Evolutionary conservation across 1,140 invertebrate genomes (phyloP), one percentile per base, ranked within the genome.

Genomic region (Cheumatopsyche charites): DNA sequence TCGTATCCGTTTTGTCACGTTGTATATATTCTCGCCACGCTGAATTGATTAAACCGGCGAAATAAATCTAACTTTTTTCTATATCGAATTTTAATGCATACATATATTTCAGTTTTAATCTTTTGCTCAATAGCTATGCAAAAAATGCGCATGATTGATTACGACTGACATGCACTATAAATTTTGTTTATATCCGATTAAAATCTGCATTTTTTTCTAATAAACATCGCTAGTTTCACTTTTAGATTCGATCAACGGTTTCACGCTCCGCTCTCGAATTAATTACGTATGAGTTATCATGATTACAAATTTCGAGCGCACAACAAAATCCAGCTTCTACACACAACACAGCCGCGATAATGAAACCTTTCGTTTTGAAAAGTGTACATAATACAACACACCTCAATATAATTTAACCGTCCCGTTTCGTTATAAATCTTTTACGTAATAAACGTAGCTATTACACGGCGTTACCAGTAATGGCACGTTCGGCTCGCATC

Each of bases 1-100:
- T 62, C 23, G 26, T 21, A 62, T 62, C 58, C 58, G 23, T 62
- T 62, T 62, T 62, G 58, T 62, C 58, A 36, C 26, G 58, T 62
- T 21, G 45, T 36, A 36, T 1, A 62, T 36, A 1, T 62, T 21
- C 19, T 62, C 25, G 58, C 58, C 6, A 11, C 19, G 25, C 23
- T 62, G 12, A 62, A 62, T 62, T 12, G 58, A 26, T 12, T 11
- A 23, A 26, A 62, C 58, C 25, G 25, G 58, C 26, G 7, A 9
- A 62, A 62, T 62, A 62, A 62, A 62, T 62, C 58, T 62, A 26
- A 21, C 19, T n/a, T 3, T 52, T 25, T 62, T 26, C 26, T 13
- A n/a, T 49, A 2, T 5, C 17, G 45, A 19, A 2, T 62, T 62
- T 62, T 52, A 17, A 52, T 52, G 5, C 47, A 36, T 9, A 19